phyloP scores from a whole-genome alignment of 2,888 invertebrate genomes.

The Tortrix viridana region DNA sequence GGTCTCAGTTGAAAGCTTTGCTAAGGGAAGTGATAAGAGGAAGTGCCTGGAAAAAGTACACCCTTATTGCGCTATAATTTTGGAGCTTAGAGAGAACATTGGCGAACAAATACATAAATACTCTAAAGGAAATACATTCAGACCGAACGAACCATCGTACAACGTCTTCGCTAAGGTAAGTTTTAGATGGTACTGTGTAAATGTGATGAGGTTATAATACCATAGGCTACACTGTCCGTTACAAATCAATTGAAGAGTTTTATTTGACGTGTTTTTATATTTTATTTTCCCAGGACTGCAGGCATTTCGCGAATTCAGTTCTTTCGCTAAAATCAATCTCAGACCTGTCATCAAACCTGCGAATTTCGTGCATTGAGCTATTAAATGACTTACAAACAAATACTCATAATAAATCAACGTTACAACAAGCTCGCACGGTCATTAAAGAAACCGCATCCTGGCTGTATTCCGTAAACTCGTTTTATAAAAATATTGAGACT shows the following conservation, averaged over 20 bases:
- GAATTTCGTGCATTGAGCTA: conserved; percentile 53
- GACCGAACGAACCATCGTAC: conserved; percentile 81
- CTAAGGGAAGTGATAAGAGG: conserved; percentile 47
- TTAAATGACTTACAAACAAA: conserved; percentile 47
- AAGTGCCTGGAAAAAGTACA: conserved; percentile 67
- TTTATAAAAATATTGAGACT: conserved; percentile 81
- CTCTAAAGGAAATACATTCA: conserved; percentile 81
- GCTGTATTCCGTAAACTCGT: conserved; percentile 82
- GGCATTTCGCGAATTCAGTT: conserved; percentile 75
- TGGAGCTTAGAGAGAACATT: conserved; percentile 63
- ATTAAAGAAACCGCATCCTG: conserved; percentile 77
- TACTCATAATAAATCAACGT: conserved; percentile 43
- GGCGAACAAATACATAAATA: conserved; percentile 71
- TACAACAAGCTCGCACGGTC: conserved; percentile 56
- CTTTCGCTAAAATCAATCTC: conserved; percentile 60
- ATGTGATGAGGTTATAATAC: not conserved
- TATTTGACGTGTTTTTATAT: not conserved
- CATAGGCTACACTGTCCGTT: not conserved
- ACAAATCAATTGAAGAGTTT: not conserved
- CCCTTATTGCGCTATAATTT: conserved; percentile 73
- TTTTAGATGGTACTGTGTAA: not conserved
- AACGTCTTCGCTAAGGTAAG: conserved; percentile 81
- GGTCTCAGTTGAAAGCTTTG: conserved; percentile 51
- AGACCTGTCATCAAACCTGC: conserved; percentile 56
- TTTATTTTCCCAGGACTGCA: conserved; percentile 70